Evolutionary conservation across 2,113 vertebrate species (phyloP).

Genomic region (Nettapus auritus): DNA sequence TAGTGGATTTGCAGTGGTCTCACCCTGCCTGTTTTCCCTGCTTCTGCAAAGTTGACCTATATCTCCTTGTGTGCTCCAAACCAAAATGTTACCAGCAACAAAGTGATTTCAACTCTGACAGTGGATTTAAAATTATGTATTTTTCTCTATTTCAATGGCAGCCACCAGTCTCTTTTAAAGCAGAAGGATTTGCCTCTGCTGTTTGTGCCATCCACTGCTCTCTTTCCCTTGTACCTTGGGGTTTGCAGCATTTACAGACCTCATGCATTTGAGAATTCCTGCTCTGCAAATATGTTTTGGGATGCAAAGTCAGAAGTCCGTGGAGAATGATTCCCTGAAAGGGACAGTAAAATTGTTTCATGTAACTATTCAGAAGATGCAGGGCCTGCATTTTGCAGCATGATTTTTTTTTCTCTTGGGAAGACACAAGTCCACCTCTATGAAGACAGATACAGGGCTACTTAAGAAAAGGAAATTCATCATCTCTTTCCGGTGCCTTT

Average conservation of each 20-base stretch:
- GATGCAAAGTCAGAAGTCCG: neutral
- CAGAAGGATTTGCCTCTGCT: neutral
- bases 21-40: neutral
- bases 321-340: neutral
- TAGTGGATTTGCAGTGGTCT: neutral
- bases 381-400: neutral
- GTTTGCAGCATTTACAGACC: neutral
- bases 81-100: neutral
- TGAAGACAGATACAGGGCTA: neutral
- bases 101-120: neutral
- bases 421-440: neutral
- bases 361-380: neutral
- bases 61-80: neutral
- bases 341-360: neutral
- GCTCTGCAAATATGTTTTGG: neutral
- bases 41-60: neutral
- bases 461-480: neutral
- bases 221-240: neutral
- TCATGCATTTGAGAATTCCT: neutral
- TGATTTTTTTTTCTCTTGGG: neutral
- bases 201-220: rapidly evolving
- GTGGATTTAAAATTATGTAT: neutral
- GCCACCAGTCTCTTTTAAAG: neutral
- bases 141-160: neutral
- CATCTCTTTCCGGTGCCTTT: neutral